A percentile compares a stretch with the other conserved stretches of the same genome.
Conservation (phyloP, 2,888 invertebrate species). For the Andrena trimmerana region DNA sequence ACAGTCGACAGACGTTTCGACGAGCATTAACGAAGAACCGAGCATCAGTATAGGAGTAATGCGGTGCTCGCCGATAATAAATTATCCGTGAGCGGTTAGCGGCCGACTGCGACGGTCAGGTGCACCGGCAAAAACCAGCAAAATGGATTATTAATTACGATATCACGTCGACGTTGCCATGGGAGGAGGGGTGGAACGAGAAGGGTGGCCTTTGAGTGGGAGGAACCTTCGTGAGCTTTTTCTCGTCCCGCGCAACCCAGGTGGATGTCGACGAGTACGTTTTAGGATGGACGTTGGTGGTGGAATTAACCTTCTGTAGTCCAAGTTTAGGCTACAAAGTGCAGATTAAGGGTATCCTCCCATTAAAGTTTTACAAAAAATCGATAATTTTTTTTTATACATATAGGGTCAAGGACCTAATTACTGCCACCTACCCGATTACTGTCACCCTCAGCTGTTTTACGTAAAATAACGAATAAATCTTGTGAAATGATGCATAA, state of each 20-base stretch:
- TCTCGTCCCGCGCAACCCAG: neutral
- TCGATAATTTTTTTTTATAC: too few relatives aligned
- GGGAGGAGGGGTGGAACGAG: constrained; percentile 10
- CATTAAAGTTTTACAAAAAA: too few relatives aligned
- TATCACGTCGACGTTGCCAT: constrained; percentile 58
- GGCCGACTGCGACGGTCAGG: constrained; percentile 71
- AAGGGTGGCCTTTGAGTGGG: constrained; percentile 10
- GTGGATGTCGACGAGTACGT: neutral
- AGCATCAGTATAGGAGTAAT: constrained; percentile 68
- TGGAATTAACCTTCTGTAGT: neutral
- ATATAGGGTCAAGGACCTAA: too few relatives aligned
- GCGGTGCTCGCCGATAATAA: constrained; percentile 77
- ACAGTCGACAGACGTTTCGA: constrained; percentile 60
- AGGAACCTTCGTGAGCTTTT: constrained; percentile 25
- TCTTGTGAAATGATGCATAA: too few relatives aligned
- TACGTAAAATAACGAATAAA: too few relatives aligned
- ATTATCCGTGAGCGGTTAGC: constrained; percentile 74
- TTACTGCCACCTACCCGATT: too few relatives aligned
- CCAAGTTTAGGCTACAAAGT: neutral
- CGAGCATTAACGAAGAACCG: constrained; percentile 59
- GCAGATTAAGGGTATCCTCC: neutral
- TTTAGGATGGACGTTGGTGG: neutral
- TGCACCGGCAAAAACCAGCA: constrained; percentile 71
- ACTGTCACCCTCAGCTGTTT: too few relatives aligned
- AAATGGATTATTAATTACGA: constrained; percentile 83